Conservation (phyloP, 2,113 vertebrate species). For the Poeciliopsis turrubarensis region DNA sequence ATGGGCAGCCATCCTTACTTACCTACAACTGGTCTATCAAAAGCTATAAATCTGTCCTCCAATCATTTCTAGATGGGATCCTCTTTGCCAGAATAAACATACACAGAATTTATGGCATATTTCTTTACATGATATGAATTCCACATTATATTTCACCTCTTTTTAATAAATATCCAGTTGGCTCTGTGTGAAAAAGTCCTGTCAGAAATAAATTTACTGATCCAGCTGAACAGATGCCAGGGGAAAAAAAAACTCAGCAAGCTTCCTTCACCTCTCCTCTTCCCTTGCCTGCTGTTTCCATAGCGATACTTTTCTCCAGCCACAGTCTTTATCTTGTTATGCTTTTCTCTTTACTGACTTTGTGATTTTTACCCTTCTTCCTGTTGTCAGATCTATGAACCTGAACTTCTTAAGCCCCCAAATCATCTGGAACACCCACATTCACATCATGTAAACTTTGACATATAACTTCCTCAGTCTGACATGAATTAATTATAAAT, state of each 20-base stretch:
- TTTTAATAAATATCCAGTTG: background rate
- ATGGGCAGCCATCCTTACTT: background rate
- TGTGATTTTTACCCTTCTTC: conserved; percentile 30
- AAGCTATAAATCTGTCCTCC: background rate
- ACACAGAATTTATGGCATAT: background rate
- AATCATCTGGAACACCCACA: background rate
- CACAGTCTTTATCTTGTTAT: conserved; percentile 49
- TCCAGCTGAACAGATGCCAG: conserved; percentile 48
- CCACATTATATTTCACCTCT: background rate
- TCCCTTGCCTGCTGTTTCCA: conserved; percentile 76
- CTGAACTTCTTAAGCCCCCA: conserved; percentile 2
- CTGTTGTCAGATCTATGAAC: background rate
- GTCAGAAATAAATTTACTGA: conserved; percentile 36
- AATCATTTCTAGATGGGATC: background rate
- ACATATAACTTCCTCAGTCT: conserved; percentile 44
- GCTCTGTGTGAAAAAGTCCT: background rate
- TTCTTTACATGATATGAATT: background rate
- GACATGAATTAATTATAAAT: background rate
- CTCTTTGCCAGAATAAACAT: background rate
- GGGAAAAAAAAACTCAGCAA: conserved; percentile 16
- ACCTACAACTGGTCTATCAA: conserved; percentile 5
- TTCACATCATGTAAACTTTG: conserved; percentile 44
- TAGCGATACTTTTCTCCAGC: conserved; percentile 75
- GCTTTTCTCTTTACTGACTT: conserved; percentile 55
- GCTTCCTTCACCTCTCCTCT: conserved; percentile 56